Percentiles rank a stretch among this genome's conserved stretches.
phyloP scores from a whole-genome alignment of 2,113 vertebrate genomes.

The Melanostigma gelatinosum region DNA sequence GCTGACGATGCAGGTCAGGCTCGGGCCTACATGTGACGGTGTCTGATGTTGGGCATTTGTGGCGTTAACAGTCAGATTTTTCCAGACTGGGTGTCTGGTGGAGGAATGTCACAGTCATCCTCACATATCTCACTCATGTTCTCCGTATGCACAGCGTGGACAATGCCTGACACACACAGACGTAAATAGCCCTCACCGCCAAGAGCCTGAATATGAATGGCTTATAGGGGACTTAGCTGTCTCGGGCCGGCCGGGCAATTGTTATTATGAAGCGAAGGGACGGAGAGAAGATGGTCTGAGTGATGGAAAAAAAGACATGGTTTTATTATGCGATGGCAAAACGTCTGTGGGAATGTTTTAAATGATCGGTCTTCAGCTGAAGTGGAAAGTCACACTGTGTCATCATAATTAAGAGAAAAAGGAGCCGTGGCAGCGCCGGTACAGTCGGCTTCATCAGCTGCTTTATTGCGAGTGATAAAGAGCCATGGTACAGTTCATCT shows the following conservation, averaged over 20 bases:
- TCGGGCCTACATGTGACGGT: background rate
- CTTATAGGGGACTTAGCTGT: conserved; percentile 74
- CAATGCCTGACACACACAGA: conserved; percentile 64
- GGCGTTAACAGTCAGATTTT: conserved; percentile 51
- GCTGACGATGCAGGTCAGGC: conserved; percentile 25
- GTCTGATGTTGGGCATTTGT: conserved; percentile 37
- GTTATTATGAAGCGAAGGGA: conserved; percentile 64
- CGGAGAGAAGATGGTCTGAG: conserved; percentile 40
- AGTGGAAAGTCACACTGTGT: conserved; percentile 57
- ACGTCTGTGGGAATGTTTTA: conserved; percentile 58
- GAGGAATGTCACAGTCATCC: conserved; percentile 65
- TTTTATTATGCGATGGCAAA: conserved; percentile 61
- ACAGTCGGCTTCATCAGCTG: conserved; percentile 34
- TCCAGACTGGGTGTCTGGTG: conserved; percentile 63
- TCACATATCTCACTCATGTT: conserved; percentile 63
- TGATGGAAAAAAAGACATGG: conserved; percentile 57
- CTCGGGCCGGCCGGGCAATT: conserved; percentile 60
- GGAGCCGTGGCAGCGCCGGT: conserved; percentile 27
- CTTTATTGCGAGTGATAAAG: conserved; percentile 43
- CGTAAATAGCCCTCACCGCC: conserved; percentile 73
- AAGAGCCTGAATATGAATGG: conserved; percentile 71
- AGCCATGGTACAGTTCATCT: conserved; percentile 40
- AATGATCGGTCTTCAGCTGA: conserved; percentile 44
- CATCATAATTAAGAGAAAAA: conserved; percentile 41
- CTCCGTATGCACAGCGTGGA: conserved; percentile 59